Evolutionary conservation across 2,113 vertebrate species (phyloP).

Genomic region (Melierax canorus): DNA sequence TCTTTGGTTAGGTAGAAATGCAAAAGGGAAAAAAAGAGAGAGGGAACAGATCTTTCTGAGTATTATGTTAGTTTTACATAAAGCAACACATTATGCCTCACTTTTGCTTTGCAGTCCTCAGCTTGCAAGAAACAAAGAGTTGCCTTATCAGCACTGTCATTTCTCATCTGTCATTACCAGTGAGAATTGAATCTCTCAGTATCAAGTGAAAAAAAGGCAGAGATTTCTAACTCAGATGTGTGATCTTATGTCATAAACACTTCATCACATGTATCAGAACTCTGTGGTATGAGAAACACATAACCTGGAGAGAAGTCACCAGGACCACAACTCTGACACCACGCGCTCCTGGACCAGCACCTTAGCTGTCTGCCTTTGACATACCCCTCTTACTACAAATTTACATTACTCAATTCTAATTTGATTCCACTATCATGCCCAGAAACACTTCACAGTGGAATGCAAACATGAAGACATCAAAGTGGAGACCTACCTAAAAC

Average conservation of each 20-base stretch:
- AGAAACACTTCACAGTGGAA: background rate
- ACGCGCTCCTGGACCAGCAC: background rate
- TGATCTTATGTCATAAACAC: background rate
- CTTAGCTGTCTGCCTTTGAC: background rate
- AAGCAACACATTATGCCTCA: background rate
- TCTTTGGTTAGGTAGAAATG: background rate
- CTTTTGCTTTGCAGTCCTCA: background rate
- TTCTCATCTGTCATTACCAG: background rate
- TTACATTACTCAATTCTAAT: background rate
- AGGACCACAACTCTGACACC: background rate
- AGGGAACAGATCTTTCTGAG: background rate
- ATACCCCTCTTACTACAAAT: background rate
- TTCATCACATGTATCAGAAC: background rate
- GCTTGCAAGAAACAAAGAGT: background rate
- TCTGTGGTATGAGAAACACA: background rate
- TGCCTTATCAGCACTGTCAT: background rate
- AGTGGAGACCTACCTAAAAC: background rate
- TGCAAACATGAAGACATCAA: background rate
- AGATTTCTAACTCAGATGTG: background rate
- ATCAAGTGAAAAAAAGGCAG: background rate
- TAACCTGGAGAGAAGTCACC: background rate
- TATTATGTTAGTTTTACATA: background rate
- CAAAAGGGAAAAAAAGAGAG: background rate
- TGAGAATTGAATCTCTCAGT: background rate
- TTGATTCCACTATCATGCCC: background rate